A percentile compares a stretch with the other conserved stretches of the same genome.
These are phyloP conservation scores for Marisa cornuarietis DNA, from an alignment of 1,140 invertebrate genomes.

Conservation along the genomic window DNA sequence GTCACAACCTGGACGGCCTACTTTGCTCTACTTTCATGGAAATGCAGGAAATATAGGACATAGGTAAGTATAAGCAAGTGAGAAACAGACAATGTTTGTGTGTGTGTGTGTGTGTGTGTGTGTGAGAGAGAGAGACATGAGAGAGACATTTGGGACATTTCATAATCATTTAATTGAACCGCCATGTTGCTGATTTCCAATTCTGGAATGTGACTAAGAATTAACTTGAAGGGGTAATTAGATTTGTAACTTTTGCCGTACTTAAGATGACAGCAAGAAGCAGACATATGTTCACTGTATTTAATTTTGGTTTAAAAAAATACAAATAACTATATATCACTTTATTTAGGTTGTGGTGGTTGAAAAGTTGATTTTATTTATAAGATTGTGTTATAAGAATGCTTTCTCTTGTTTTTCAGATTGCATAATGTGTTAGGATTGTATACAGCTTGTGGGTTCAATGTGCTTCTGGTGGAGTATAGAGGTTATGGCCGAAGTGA, in stretches of 20 bases:
- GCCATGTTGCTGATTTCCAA: no score
- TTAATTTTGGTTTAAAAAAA: no score
- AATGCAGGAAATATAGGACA: conserved; percentile 97
- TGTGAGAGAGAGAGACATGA: no score
- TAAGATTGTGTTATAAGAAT: conserved; percentile 15
- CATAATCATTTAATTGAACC: no score
- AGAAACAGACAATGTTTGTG: no score
- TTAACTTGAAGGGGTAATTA: no score
- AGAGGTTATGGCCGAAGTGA: conserved; percentile 94
- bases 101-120: no score
- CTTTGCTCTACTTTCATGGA: conserved; percentile 91
- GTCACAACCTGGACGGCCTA: conserved; percentile 73
- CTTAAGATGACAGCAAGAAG: no score
- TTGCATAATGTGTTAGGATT: conserved; percentile 70
- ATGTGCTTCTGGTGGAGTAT: conserved; percentile 91
- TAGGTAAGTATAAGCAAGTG: conserved; percentile 69
- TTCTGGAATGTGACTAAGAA: no score
- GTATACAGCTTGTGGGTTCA: conserved; percentile 82
- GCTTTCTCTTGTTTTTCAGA: conserved; percentile 31
- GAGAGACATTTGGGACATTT: no score
- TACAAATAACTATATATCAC: background rate
- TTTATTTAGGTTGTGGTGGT: background rate
- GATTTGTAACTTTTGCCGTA: no score
- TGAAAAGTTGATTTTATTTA: background rate
- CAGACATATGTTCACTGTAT: no score